Base-by-base conservation (phyloP, 1,140 invertebrate genomes). In the Sitophilus oryzae region DNA sequence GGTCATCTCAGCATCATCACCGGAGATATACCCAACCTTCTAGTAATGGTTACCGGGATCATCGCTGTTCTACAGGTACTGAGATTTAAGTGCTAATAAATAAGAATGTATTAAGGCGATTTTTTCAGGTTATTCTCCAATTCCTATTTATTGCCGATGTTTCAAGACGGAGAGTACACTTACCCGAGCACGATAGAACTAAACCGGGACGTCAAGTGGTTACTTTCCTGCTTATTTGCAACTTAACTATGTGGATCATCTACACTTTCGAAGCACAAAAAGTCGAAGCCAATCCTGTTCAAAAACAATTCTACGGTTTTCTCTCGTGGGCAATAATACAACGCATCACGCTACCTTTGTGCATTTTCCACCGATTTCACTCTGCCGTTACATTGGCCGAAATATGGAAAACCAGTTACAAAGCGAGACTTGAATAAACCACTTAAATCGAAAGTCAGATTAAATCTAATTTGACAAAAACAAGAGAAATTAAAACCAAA, bases 381-480 rank as follows among this genome's bases (percentile, higher is more conserved):
- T 96, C 93, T 23, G 91, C 92, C 16, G 91, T 97, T 19, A 95
- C 93, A 75, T 82, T 97, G 56, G 93, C 93, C 59, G 94, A 97
- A 75, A 95, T 98, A 55, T 97, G 95, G 94, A 96, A 96, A 76
- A 95, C 93, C 60, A 93, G 91, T 69, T 98, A 97, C 81, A 94
- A 93, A 77, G 86, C 89, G 56, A 83, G 88, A 58, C 76, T 90
- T 67, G 88, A 90, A 74, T 89, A 80, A 48, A 14, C n/a, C n/a
- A n/a, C n/a, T n/a, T n/a, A 8, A 40, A 14, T 6, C 22, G 35
- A 51, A 40, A 25, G 20, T n/a, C 22, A 40, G 18, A n/a, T 2
- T n/a, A 11, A 18, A 48, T 14, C 36, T 16, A 52, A 1, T 16
- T 10, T 11, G 11, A 45, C n/a, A 14, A 19, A 42, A 19, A 11